These are phyloP conservation scores for Sterna hirundo DNA, from an alignment of 2,113 vertebrate species.

Conservation along the genomic window DNA sequence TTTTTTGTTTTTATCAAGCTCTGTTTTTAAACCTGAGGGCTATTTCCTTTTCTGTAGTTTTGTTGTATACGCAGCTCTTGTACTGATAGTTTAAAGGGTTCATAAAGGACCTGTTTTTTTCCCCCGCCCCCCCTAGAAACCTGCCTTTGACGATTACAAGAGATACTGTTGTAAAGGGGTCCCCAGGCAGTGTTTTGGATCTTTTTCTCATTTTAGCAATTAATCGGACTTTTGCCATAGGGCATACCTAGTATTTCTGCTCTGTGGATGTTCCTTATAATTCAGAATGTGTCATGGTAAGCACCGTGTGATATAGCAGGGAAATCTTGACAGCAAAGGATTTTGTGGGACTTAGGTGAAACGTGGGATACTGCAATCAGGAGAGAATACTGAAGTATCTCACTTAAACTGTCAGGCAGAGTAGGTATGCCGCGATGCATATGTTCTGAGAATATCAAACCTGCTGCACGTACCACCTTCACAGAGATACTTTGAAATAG, in stretches of 20 bases:
- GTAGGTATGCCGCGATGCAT: conserved; percentile 18
- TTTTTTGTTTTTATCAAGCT: neutral
- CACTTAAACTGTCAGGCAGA: conserved; percentile 40
- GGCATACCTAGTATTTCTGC: neutral
- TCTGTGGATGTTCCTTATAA: neutral
- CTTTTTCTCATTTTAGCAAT: conserved; percentile 18
- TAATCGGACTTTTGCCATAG: neutral
- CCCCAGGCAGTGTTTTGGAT: neutral
- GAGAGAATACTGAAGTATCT: conserved; percentile 39
- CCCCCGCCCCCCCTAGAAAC: neutral
- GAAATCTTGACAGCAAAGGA: neutral
- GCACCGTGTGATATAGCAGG: neutral
- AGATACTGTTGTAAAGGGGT: neutral
- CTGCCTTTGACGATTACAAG: neutral
- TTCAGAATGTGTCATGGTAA: neutral
- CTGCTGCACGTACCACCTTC: conserved; percentile 25
- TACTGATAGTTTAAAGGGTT: neutral
- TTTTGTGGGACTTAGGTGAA: conserved; percentile 12
- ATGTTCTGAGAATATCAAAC: conserved; percentile 38
- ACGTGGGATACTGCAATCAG: neutral
- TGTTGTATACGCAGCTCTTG: neutral
- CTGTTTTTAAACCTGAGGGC: neutral
- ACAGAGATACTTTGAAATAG: conserved; percentile 24
- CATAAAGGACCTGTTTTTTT: neutral
- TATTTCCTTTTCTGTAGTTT: neutral